Evolutionary conservation across 2,797 vertebrate species (phyloP), one percentile per base, ranked within the genome.

Genomic region (Myripristis jacobus): DNA sequence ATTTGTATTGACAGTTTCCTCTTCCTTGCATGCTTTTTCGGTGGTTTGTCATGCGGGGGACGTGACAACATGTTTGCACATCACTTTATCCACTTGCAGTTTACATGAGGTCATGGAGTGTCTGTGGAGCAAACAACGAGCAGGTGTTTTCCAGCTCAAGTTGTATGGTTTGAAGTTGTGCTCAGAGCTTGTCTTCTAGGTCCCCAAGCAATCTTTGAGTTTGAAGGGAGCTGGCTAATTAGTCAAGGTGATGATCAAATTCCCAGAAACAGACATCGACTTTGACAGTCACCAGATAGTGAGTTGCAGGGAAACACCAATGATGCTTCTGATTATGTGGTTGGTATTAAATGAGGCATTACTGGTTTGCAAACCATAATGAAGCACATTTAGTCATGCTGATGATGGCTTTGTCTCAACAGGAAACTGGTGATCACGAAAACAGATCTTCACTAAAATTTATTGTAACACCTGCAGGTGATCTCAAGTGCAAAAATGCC

Each of bases 391-490:
- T 81, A 79, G 61, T 74, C 82, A 86, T 81, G 62, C 72, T 77
- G 78, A 66, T 70, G 69, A 63, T 77, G 81, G 79, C 66, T 43
- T 19, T 57, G 54, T 80, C 77, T 79, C 62, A 69, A 80, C 75
- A 78, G 72, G 76, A 88, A 83, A 43, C 70, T 56, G 60, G 46
- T 85, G 78, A 87, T 89, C 79, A 81, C 75, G 64, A 61, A 80
- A 85, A 80, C 22, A 38, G 75, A 73, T 77, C 71, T 70, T 79
- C 78, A 87, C 82, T 77, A 75, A 83, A 78, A 85, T 82, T 36
- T 82, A 70, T 84, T 77, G 67, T 79, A 38, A 72, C 43, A 61
- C 64, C 68, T 73, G 50, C 56, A 60, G 66, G 55, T 47, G 65
- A 74, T 71, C 58, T 61, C 60, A 81, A 85, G 56, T 75, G 22